These are phyloP conservation scores for Agelastica alni DNA, from an alignment of 2,888 invertebrate species.

Conservation along the genomic window DNA sequence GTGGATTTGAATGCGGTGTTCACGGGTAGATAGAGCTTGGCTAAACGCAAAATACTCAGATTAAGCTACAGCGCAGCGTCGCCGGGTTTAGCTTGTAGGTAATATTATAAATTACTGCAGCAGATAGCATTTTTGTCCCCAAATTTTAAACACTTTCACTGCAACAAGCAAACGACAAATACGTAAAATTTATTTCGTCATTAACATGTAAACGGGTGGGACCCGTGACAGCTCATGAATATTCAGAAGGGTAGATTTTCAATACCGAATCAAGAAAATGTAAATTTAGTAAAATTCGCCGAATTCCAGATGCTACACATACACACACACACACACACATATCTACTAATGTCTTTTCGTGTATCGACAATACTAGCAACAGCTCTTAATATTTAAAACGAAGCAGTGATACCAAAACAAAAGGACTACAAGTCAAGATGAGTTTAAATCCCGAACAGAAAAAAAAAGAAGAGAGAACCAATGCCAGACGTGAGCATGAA, in stretches of 20 bases:
- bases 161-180: neutral
- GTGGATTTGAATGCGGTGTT: too few relatives aligned
- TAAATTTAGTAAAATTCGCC: constrained; percentile 1
- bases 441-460: constrained; percentile 50
- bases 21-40: too few relatives aligned
- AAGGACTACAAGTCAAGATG: constrained; percentile 53
- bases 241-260: constrained; percentile 13
- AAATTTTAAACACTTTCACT: neutral
- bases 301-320: constrained; percentile 16
- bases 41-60: too few relatives aligned
- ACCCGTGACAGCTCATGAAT: constrained; percentile 18
- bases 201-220: constrained; percentile 8
- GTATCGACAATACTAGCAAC: constrained; percentile 39
- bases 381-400: constrained; percentile 45
- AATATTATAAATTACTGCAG: too few relatives aligned
- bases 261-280: constrained; percentile 11
- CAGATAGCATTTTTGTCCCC: too few relatives aligned
- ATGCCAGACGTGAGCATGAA: constrained; percentile 56
- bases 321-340: too few relatives aligned
- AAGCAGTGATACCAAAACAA: constrained; percentile 45
- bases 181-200: constrained; percentile 1
- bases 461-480: constrained; percentile 55
- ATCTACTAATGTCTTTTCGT: neutral
- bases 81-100: too few relatives aligned
- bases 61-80: too few relatives aligned